These are phyloP conservation scores for Lapara coniferarum DNA, from an alignment of 2,888 invertebrate species.

Conservation along the genomic window DNA sequence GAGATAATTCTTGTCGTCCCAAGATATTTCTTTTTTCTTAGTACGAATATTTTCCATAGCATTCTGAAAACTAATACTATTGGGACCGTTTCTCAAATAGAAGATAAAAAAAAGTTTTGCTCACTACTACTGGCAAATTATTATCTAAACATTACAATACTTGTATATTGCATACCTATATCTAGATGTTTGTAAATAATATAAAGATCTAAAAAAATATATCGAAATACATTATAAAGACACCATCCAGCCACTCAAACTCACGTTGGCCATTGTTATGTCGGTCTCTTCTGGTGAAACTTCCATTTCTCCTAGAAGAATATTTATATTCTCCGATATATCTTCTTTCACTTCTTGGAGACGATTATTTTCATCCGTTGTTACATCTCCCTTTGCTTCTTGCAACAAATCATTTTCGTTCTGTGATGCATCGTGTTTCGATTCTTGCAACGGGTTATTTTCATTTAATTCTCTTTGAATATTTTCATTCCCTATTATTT, in stretches of 20 bases:
- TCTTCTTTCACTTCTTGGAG: neutral
- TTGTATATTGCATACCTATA: no score
- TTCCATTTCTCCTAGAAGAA: neutral
- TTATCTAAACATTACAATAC: no score
- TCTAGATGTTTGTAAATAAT: no score
- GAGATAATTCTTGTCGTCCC: constrained; percentile 49
- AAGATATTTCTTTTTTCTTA: constrained; percentile 54
- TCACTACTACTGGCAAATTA: no score
- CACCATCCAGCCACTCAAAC: neutral
- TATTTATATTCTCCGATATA: neutral
- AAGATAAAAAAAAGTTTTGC: no score
- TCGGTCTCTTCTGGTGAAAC: neutral
- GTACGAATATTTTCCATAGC: neutral
- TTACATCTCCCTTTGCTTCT: neutral
- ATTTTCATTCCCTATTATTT: neutral
- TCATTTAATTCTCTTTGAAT: neutral
- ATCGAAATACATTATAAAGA: neutral
- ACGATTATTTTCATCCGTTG: neutral
- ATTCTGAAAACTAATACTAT: neutral
- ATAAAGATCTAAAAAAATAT: no score
- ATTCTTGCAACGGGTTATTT: neutral
- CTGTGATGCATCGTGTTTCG: neutral
- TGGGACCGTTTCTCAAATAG: no score
- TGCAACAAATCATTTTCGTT: neutral
- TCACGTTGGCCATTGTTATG: neutral